Evolutionary conservation across 1,140 invertebrate species (phyloP).

Genomic region (Planococcus citri): DNA sequence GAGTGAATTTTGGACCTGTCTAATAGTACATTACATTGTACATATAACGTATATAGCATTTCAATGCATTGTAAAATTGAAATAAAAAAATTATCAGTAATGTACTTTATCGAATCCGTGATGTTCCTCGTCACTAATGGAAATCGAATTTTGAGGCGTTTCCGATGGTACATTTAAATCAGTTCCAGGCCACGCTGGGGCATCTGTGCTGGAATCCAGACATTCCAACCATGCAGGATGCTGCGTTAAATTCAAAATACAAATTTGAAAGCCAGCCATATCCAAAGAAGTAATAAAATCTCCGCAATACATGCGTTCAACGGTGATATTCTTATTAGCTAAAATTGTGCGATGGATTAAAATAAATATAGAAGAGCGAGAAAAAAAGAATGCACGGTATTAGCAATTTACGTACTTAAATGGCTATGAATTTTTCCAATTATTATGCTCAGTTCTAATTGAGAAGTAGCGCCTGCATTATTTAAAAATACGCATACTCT

Average conservation of each 20-base stretch:
- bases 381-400: too few species aligned
- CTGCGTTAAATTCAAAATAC: conserved; percentile 46
- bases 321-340: conserved; percentile 41
- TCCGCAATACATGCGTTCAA: conserved; percentile 54
- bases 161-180: conserved; percentile 10
- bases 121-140: background rate
- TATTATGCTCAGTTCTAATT: background rate
- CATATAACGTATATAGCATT: background rate
- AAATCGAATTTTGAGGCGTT: background rate
- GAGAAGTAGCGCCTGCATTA: background rate
- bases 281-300: conserved; percentile 66
- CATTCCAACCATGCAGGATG: conserved; percentile 38
- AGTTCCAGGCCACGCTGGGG: conserved; percentile 41
- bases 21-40: background rate
- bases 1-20: conserved; percentile 31
- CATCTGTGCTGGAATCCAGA: conserved; percentile 45
- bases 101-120: background rate
- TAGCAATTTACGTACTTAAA: background rate
- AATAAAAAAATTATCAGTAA: too few species aligned
- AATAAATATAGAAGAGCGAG: too few species aligned
- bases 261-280: conserved; percentile 66
- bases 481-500: background rate
- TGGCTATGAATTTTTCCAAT: background rate
- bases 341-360: conserved; percentile 20
- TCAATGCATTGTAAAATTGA: background rate